phyloP scores from a whole-genome alignment of 2,113 vertebrate species.

The Genyomyrus donnyi region DNA sequence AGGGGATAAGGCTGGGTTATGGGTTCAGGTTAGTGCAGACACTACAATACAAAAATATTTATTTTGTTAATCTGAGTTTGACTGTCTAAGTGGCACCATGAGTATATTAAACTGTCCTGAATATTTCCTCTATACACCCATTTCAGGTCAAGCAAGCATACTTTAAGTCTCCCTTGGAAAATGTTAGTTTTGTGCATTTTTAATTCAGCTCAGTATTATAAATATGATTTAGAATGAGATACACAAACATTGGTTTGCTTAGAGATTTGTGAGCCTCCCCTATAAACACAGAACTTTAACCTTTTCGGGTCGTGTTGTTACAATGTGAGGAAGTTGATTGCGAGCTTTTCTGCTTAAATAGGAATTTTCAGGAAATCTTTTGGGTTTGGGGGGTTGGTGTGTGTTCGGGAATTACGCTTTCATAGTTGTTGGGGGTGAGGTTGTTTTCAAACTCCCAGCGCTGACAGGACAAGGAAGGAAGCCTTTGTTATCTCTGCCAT shows the following conservation, averaged over 20 bases:
- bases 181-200: not conserved
- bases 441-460: slow-evolving; percentile 40
- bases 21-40: not conserved
- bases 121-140: not conserved
- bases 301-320: slow-evolving; percentile 39
- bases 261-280: not conserved
- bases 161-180: not conserved
- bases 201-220: not conserved
- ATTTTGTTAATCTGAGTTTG: not conserved
- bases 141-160: not conserved
- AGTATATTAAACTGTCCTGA: not conserved
- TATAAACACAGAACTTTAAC: slow-evolving; percentile 33
- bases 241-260: not conserved
- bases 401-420: not conserved
- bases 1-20: not conserved
- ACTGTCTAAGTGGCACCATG: not conserved
- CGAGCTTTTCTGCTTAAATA: slow-evolving; percentile 37
- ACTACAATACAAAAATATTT: not conserved
- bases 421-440: slow-evolving; percentile 21
- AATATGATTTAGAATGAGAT: not conserved
- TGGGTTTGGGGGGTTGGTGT: slow-evolving; percentile 19
- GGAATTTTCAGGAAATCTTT: slow-evolving; percentile 44
- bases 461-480: slow-evolving; percentile 53
- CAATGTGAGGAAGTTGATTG: slow-evolving; percentile 50
- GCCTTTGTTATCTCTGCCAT: slow-evolving; percentile 39